Conservation (phyloP, 2,797 vertebrate genomes). For the Benthosema pterotum region DNA sequence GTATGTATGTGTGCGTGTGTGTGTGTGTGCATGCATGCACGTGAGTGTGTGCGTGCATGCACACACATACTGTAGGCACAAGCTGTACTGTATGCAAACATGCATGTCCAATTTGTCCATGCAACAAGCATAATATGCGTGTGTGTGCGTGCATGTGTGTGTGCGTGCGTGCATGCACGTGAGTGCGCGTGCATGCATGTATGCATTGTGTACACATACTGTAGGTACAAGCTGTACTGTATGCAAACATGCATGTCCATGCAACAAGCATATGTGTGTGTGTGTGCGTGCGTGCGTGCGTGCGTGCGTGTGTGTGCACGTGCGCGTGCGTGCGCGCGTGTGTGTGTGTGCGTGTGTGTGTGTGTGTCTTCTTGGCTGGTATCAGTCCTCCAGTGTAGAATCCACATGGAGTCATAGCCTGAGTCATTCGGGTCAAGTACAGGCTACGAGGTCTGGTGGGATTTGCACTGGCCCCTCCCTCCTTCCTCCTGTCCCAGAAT, state of each 20-base stretch:
- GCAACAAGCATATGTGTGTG: constrained; percentile 6
- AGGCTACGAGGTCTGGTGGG: constrained; percentile 77
- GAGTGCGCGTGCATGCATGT: neutral
- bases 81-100: no score
- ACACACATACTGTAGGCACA: no score
- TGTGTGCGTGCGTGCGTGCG: constrained; percentile 36
- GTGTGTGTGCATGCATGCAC: neutral
- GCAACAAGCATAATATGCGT: constrained; percentile 2
- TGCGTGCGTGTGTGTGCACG: constrained; percentile 40
- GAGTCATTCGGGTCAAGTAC: constrained; percentile 77
- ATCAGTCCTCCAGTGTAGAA: constrained; percentile 65
- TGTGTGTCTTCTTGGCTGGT: constrained; percentile 68
- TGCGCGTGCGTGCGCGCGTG: neutral
- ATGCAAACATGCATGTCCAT: no score
- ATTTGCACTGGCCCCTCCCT: constrained; percentile 72
- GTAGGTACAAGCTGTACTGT: no score
- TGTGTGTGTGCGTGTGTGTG: constrained; percentile 30
- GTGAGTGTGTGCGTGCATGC: neutral
- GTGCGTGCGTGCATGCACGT: neutral
- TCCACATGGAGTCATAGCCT: constrained; percentile 42
- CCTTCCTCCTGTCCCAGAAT: constrained; percentile 62
- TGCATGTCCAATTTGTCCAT: neutral
- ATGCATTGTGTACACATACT: constrained; percentile 22
- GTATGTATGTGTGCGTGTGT: neutral
- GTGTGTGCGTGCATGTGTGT: neutral